Percentiles rank a stretch among this genome's conserved stretches.
phyloP scores from a whole-genome alignment of 2,113 vertebrate genomes.

The Rhinolophus ferrumequinum region DNA sequence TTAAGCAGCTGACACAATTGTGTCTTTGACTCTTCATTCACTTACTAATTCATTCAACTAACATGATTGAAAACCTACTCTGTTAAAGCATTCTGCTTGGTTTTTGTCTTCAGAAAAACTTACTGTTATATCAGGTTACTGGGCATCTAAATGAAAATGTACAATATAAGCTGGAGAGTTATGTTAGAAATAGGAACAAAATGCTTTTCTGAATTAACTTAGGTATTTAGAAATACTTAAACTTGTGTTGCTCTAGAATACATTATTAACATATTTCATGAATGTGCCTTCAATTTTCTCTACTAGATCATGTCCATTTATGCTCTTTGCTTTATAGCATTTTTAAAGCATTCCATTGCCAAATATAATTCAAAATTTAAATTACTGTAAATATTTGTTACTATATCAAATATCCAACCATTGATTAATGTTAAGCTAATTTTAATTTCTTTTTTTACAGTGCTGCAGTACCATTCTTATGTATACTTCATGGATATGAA shows the following conservation, averaged over 20 bases:
- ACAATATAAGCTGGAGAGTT: not conserved
- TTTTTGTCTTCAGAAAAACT: not conserved
- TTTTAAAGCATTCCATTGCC: not conserved
- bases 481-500: not conserved
- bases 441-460: not conserved
- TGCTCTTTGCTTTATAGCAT: not conserved
- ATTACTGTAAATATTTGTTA: not conserved
- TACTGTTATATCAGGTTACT: not conserved
- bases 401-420: conserved; percentile 9
- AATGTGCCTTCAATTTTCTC: not conserved
- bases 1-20: not conserved
- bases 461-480: not conserved
- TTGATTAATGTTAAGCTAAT: not conserved
- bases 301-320: not conserved
- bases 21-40: not conserved
- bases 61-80: not conserved
- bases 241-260: not conserved
- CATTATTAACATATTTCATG: not conserved
- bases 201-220: not conserved
- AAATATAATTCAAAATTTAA: conserved; percentile 15
- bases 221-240: not conserved
- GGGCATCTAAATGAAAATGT: not conserved
- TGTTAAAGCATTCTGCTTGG: not conserved
- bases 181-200: not conserved
- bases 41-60: not conserved